phyloP scores from a whole-genome alignment of 2,113 vertebrate species.

The Ptyas mucosa region DNA sequence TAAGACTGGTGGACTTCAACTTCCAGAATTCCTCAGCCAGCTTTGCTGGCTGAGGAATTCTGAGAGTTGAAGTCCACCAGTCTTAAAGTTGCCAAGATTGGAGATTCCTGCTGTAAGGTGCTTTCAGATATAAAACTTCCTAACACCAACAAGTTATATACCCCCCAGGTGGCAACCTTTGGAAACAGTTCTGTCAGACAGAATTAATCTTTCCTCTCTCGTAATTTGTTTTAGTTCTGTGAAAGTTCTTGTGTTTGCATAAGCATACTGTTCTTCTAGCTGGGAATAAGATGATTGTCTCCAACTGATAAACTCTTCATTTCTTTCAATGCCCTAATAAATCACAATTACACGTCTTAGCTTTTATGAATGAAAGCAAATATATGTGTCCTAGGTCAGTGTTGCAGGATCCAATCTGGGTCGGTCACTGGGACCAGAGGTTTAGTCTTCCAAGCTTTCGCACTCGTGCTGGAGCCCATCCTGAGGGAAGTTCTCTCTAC shows the following conservation, averaged over 20 bases:
- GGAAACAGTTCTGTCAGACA: neutral
- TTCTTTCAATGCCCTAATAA: neutral
- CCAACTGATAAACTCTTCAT: neutral
- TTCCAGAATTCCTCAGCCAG: too few relatives aligned
- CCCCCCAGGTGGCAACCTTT: neutral
- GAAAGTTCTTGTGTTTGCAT: neutral
- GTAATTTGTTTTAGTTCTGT: neutral
- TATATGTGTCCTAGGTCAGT: neutral
- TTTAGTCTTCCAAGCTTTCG: neutral
- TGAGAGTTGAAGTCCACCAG: too few relatives aligned
- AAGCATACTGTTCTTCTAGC: neutral
- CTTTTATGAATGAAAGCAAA: neutral
- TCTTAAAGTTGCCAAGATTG: too few relatives aligned
- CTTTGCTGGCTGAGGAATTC: too few relatives aligned
- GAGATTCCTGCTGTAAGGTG: neutral
- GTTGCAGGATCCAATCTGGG: neutral
- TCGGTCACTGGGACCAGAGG: neutral
- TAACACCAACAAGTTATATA: neutral
- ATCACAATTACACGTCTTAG: conserved; percentile 4
- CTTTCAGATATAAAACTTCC: neutral
- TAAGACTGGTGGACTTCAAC: too few relatives aligned
- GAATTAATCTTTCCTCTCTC: neutral
- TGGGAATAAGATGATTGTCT: neutral
- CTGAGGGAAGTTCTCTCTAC: neutral
- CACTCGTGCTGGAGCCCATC: neutral